Evolutionary conservation across 2,888 invertebrate genomes (phyloP).

Genomic region (Cerastis leucographa): DNA sequence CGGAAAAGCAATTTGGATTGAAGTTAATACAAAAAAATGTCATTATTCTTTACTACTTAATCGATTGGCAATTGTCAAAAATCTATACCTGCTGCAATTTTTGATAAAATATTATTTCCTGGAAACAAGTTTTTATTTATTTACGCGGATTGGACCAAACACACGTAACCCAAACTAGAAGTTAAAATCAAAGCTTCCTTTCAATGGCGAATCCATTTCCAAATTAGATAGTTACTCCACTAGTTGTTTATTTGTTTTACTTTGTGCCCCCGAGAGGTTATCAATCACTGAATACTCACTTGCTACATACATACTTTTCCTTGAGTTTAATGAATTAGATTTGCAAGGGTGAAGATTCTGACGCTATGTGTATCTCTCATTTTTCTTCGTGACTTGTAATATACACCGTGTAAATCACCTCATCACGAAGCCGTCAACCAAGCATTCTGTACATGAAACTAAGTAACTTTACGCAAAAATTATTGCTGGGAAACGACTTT

Average conservation of each 20-base stretch:
- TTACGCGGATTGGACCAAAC: conserved; percentile 10
- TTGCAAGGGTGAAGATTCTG: neutral
- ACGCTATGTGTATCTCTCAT: neutral
- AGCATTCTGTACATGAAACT: too few relatives aligned
- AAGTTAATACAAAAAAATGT: too few relatives aligned
- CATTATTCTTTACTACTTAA: conserved; percentile 8
- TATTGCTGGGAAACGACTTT: too few relatives aligned
- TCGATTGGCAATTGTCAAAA: neutral
- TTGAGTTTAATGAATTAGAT: conserved; percentile 47
- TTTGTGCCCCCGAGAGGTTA: conserved; percentile 65
- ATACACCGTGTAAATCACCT: too few relatives aligned
- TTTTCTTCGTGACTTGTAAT: too few relatives aligned
- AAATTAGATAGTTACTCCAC: conserved; percentile 70
- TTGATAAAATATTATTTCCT: neutral
- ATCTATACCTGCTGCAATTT: neutral
- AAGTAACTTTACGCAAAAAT: too few relatives aligned
- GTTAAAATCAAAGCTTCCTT: conserved; percentile 55
- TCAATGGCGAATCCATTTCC: conserved; percentile 69
- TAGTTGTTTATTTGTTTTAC: conserved; percentile 64
- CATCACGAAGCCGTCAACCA: too few relatives aligned
- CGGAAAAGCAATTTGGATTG: too few relatives aligned
- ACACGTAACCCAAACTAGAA: conserved; percentile 40
- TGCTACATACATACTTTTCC: conserved; percentile 41
- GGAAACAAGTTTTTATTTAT: conserved; percentile 24
- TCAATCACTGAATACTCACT: conserved; percentile 72